Evolutionary conservation across 2,113 vertebrate species (phyloP).

Genomic region (Pelodiscus sinensis): DNA sequence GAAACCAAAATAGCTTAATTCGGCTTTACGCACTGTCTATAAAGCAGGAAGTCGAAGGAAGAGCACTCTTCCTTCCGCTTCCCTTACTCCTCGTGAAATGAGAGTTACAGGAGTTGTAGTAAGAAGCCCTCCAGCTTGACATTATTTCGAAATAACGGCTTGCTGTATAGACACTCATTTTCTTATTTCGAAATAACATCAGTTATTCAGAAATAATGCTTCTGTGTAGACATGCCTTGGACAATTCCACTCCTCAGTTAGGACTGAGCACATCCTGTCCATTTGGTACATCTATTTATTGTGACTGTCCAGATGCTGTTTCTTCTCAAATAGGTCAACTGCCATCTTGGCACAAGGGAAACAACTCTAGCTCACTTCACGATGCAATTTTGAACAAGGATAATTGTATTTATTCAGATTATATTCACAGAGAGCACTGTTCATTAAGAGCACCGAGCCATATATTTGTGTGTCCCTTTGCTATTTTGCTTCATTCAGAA

Average conservation of each 20-base stretch:
- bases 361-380: not conserved
- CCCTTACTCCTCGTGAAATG: too few relatives aligned
- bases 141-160: too few relatives aligned
- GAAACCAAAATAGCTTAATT: too few relatives aligned
- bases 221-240: too few relatives aligned
- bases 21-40: too few relatives aligned
- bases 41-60: too few relatives aligned
- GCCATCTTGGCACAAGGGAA: not conserved
- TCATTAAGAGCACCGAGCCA: not conserved
- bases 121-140: too few relatives aligned
- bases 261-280: not conserved
- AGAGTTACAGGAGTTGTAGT: too few relatives aligned
- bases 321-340: not conserved
- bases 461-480: not conserved
- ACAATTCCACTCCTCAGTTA: not conserved
- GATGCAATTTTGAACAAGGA: accelerated
- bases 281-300: not conserved
- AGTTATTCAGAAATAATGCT: too few relatives aligned
- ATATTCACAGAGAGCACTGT: not conserved
- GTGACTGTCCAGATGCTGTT: not conserved
- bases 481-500: not conserved
- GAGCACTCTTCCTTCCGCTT: too few relatives aligned
- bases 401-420: not conserved
- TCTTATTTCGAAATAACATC: too few relatives aligned
- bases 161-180: too few relatives aligned